Evolutionary conservation across 2,888 invertebrate species (phyloP).

Genomic region (Lobophora halterata): DNA sequence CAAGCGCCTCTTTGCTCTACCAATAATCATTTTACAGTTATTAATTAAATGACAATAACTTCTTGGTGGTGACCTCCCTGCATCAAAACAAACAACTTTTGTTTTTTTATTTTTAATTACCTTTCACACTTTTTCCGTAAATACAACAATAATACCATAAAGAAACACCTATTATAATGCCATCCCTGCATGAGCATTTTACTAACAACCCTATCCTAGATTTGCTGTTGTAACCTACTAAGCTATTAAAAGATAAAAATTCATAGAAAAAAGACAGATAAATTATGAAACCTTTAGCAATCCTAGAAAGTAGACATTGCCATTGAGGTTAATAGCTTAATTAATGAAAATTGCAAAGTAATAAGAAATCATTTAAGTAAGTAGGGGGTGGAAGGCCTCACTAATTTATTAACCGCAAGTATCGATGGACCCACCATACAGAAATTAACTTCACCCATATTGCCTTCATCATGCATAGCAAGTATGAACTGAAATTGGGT

Average conservation of each 20-base stretch:
- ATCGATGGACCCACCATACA: slow-evolving; percentile 66
- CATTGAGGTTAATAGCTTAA: slow-evolving; percentile 34
- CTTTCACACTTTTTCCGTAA: no score
- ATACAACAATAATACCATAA: no score
- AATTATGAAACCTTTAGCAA: not conserved
- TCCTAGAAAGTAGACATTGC: not conserved
- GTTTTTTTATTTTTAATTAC: no score
- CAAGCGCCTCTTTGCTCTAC: no score
- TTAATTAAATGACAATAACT: no score
- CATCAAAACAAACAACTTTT: no score
- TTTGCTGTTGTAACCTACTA: no score
- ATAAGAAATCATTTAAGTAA: slow-evolving; percentile 59
- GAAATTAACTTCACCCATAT: slow-evolving; percentile 74
- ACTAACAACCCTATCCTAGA: no score
- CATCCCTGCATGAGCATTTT: no score
- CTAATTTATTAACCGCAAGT: slow-evolving; percentile 77
- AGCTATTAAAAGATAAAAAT: not conserved
- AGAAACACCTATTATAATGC: no score
- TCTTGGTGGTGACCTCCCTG: no score
- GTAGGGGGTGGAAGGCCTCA: slow-evolving; percentile 55
- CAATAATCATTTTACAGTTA: no score
- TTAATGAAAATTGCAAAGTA: slow-evolving; percentile 41
- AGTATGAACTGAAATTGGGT: slow-evolving; percentile 38
- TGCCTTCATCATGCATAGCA: slow-evolving; percentile 66
- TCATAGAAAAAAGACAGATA: not conserved